A percentile compares a stretch with the other conserved stretches of the same genome.
These are phyloP conservation scores for Philopotamus ludificatus DNA, from an alignment of 1,140 invertebrate genomes.

Conservation along the genomic window DNA sequence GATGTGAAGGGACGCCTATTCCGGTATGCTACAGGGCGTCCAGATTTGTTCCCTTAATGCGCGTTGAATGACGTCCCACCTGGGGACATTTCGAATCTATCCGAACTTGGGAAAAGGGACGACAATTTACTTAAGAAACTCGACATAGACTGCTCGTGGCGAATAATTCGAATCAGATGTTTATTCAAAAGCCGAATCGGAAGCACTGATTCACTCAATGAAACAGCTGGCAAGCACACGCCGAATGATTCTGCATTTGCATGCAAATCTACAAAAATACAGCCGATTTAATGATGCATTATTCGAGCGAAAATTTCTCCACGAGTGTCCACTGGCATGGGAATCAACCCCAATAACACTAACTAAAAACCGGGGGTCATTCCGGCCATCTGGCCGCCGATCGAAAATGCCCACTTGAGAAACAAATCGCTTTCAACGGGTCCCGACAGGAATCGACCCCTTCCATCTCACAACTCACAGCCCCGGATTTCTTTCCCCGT, in stretches of 20 bases:
- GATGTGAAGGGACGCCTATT: background rate
- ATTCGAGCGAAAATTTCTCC: no score
- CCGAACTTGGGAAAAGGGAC: conserved; percentile 2
- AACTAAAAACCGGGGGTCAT: conserved; percentile 39
- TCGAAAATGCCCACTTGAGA: conserved; percentile 37
- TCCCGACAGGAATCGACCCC: conserved; percentile 1
- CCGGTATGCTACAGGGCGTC: conserved; percentile 5
- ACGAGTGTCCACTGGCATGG: conserved; percentile 4
- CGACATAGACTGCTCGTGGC: background rate
- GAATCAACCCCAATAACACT: conserved; percentile 37
- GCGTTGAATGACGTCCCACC: conserved; percentile 19
- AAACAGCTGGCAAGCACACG: no score
- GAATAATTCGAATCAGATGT: no score
- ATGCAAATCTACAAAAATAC: no score
- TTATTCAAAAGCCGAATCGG: no score
- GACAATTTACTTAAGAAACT: background rate
- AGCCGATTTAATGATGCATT: no score
- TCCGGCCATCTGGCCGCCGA: conserved; percentile 37
- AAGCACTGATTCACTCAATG: no score
- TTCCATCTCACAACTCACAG: background rate
- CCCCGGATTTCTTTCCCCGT: background rate
- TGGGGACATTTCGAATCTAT: conserved; percentile 25
- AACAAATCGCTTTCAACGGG: conserved; percentile 39
- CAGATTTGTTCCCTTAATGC: conserved; percentile 26
- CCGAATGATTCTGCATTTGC: no score